phyloP scores from a whole-genome alignment of 2,797 vertebrate species.

The Mus caroli region DNA sequence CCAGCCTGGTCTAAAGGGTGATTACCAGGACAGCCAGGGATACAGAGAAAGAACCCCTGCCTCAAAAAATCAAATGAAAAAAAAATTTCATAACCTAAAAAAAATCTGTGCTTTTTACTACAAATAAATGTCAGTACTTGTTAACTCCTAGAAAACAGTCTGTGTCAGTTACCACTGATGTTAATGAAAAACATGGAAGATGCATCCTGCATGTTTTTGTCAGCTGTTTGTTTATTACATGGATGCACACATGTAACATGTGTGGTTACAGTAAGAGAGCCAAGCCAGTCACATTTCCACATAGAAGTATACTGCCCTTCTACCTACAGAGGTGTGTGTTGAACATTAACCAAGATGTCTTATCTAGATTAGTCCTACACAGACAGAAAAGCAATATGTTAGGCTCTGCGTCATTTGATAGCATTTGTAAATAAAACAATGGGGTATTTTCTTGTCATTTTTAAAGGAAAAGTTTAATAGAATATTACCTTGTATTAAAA shows the following conservation, averaged over 20 bases:
- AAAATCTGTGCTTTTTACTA: slow-evolving; percentile 1
- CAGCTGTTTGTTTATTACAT: background rate
- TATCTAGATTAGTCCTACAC: slow-evolving; percentile 7
- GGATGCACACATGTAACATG: background rate
- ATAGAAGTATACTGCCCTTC: background rate
- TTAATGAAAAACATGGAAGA: background rate
- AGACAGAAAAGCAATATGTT: background rate
- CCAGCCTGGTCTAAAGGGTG: background rate
- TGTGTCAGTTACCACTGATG: background rate
- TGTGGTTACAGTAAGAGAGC: background rate
- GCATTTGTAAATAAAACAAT: background rate
- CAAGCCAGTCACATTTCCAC: background rate
- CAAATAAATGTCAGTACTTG: slow-evolving; percentile 19
- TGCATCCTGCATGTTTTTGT: background rate
- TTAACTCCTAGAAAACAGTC: slow-evolving; percentile 41
- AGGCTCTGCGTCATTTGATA: background rate
- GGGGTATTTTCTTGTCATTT: background rate
- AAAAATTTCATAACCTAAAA: background rate
- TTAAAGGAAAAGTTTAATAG: slow-evolving; percentile 20
- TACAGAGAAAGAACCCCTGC: background rate
- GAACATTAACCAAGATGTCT: background rate
- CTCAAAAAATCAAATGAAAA: background rate
- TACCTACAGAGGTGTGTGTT: background rate
- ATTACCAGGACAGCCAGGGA: background rate
- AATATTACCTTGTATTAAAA: background rate